These are phyloP conservation scores for Agonopterix heracliana DNA, from an alignment of 2,888 invertebrate genomes.

Conservation along the genomic window DNA sequence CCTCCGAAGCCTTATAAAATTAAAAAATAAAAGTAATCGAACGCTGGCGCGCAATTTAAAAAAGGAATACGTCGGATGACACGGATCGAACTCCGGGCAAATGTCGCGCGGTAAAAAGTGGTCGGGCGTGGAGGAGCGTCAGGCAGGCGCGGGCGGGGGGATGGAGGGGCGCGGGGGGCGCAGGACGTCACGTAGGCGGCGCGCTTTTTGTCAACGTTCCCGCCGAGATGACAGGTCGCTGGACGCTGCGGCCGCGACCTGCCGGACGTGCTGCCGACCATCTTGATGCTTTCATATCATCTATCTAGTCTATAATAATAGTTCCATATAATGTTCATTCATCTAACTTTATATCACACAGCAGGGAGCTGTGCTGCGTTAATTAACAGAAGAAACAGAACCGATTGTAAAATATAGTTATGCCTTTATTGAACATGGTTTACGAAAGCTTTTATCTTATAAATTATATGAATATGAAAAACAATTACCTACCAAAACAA, in stretches of 20 bases:
- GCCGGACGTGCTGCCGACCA: slow-evolving; percentile 32
- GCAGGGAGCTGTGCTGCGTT: too few species aligned
- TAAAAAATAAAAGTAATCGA: slow-evolving; percentile 69
- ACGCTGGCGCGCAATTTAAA: slow-evolving; percentile 65
- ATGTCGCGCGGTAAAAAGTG: slow-evolving; percentile 76
- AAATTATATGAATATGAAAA: too few species aligned
- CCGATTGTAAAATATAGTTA: too few species aligned
- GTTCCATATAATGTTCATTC: too few species aligned
- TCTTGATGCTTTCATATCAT: slow-evolving; percentile 57
- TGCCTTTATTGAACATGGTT: too few species aligned
- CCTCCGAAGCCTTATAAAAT: slow-evolving; percentile 67
- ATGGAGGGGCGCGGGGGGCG: slow-evolving; percentile 21
- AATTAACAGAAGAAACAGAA: too few species aligned
- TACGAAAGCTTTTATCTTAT: too few species aligned
- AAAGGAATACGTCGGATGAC: slow-evolving; percentile 76
- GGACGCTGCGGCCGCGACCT: slow-evolving; percentile 63
- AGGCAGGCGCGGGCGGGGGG: slow-evolving; percentile 20
- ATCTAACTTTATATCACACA: too few species aligned
- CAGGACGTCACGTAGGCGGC: slow-evolving; percentile 75
- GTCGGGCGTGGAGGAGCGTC: slow-evolving; percentile 50
- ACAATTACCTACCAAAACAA: too few species aligned
- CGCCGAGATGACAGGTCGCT: slow-evolving; percentile 75
- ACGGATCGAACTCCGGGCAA: slow-evolving; percentile 77
- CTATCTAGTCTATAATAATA: slow-evolving; percentile 19
- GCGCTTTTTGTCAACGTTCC: slow-evolving; percentile 76